These are phyloP conservation scores for Micromesistius poutassou DNA, from an alignment of 2,797 vertebrate species.

Conservation along the genomic window DNA sequence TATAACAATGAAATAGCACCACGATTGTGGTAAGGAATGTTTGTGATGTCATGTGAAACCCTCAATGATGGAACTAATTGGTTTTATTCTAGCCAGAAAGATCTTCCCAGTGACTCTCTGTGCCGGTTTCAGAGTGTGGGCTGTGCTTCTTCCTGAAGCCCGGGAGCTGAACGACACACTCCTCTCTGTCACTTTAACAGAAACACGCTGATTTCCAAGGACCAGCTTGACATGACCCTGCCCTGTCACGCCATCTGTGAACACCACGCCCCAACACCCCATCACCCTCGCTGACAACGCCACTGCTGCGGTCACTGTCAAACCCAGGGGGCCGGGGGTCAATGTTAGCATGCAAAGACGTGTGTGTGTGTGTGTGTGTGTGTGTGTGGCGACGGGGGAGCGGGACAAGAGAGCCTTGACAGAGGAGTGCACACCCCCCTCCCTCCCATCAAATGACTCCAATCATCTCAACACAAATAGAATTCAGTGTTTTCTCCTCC, in stretches of 20 bases:
- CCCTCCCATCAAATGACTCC: conserved; percentile 28
- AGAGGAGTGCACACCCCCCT: background rate
- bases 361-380: conserved; percentile 5
- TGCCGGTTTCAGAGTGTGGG: too few relatives aligned
- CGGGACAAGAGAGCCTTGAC: conserved; percentile 18
- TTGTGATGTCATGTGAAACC: background rate
- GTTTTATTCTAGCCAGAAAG: background rate
- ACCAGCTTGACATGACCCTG: conserved; percentile 39
- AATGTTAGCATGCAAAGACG: conserved; percentile 32
- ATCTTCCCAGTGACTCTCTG: background rate
- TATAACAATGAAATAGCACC: background rate
- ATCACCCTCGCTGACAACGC: conserved; percentile 25
- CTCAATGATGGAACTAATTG: background rate
- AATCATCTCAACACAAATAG: conserved; percentile 33
- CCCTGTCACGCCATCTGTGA: conserved; percentile 45
- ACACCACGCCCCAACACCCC: conserved; percentile 35
- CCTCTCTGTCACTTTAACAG: conserved; percentile 28
- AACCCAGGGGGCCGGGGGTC: conserved; percentile 52
- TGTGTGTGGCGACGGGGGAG: background rate
- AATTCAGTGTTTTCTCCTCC: conserved; percentile 16
- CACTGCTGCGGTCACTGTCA: conserved; percentile 34
- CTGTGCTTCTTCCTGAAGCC: background rate
- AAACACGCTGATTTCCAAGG: conserved; percentile 53
- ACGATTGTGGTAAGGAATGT: background rate
- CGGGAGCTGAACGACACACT: background rate